Evolutionary conservation across 2,113 vertebrate genomes (phyloP).

Genomic region (Gasterosteus aculeatus): DNA sequence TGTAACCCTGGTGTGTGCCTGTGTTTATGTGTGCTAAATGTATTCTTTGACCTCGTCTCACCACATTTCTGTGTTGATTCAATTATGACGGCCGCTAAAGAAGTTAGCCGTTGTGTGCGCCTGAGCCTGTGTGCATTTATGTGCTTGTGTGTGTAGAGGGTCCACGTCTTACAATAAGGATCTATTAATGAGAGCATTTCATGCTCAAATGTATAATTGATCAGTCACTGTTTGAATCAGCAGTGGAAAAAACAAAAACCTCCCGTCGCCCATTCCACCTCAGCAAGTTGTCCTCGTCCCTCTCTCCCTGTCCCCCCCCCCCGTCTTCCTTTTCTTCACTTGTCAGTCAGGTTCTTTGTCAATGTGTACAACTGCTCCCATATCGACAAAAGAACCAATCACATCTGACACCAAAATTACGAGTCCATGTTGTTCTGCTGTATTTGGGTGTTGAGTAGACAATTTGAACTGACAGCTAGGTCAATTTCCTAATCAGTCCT

Average conservation of each 20-base stretch:
- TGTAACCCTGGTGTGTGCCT: constrained; percentile 37
- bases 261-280: constrained; percentile 42
- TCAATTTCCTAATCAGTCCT: constrained; percentile 65
- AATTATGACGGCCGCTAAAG: constrained; percentile 56
- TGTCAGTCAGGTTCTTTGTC: constrained; percentile 68
- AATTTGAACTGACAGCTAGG: constrained; percentile 58
- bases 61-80: constrained; percentile 46
- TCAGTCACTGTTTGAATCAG: constrained; percentile 45
- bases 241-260: constrained; percentile 44
- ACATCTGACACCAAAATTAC: constrained; percentile 70
- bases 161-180: constrained; percentile 10
- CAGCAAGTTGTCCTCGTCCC: constrained; percentile 28
- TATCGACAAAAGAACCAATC: constrained; percentile 70
- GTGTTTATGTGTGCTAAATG: constrained; percentile 29
- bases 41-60: constrained; percentile 60
- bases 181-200: constrained; percentile 26
- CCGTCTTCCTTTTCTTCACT: constrained; percentile 41
- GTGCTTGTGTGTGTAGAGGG: constrained; percentile 22
- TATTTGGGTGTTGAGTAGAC: constrained; percentile 48
- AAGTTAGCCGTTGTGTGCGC: constrained; percentile 15
- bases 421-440: constrained; percentile 45
- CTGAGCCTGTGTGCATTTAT: constrained; percentile 14
- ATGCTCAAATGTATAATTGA: constrained; percentile 50
- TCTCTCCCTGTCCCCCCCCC: neutral
- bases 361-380: constrained; percentile 39